Conservation (phyloP, 1,140 invertebrate genomes). For the Polyergus mexicanus region DNA sequence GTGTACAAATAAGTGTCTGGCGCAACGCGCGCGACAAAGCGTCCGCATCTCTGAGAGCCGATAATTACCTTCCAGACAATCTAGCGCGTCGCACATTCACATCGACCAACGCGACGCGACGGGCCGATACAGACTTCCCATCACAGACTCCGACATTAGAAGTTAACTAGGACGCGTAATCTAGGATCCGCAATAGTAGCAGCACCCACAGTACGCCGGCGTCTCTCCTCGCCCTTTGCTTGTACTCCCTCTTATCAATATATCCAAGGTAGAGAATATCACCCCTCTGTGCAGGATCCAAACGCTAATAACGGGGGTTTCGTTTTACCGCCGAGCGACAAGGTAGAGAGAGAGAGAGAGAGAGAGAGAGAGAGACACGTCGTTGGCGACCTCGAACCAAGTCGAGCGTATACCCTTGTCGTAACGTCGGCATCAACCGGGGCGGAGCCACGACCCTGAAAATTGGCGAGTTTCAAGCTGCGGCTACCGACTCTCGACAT, state of each 20-base stretch:
- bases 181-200: slow-evolving; percentile 40
- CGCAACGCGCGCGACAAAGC: slow-evolving; percentile 51
- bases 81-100: slow-evolving; percentile 58
- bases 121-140: slow-evolving; percentile 30
- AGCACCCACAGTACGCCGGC: neutral
- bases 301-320: slow-evolving; percentile 9
- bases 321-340: neutral
- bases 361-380: neutral
- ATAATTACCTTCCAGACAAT: slow-evolving; percentile 63
- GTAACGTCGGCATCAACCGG: neutral
- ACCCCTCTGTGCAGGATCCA: neutral
- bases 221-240: neutral
- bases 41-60: slow-evolving; percentile 33
- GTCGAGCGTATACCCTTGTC: neutral
- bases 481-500: slow-evolving; percentile 63
- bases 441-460: slow-evolving; percentile 69
- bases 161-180: slow-evolving; percentile 60
- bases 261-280: neutral
- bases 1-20: slow-evolving; percentile 58
- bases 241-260: slow-evolving; percentile 21
- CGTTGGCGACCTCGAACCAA: neutral
- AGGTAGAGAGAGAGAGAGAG: neutral
- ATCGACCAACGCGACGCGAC: neutral
- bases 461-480: slow-evolving; percentile 65
- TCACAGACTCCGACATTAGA: slow-evolving; percentile 56